Evolutionary conservation across 64 coral and sea anemone genomes (phyloP).

Genomic region (Cladopsammia gracilis): DNA sequence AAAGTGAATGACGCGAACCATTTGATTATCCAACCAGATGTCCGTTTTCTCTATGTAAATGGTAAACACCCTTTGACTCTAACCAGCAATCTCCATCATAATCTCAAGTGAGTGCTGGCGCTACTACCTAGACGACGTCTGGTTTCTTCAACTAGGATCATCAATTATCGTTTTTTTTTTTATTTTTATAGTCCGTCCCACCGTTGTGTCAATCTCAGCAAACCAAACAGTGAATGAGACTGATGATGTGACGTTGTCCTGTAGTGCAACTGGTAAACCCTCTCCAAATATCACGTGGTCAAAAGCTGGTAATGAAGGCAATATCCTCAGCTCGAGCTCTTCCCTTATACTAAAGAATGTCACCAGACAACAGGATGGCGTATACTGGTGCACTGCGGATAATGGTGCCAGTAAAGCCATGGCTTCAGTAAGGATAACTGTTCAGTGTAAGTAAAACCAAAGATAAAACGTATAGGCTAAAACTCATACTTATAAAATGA

Average conservation of each 20-base stretch:
- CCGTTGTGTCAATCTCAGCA: background rate
- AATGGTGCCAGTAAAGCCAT: background rate
- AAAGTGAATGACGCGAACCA: too few relatives aligned
- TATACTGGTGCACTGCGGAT: constrained; percentile 7
- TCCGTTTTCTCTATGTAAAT: too few relatives aligned
- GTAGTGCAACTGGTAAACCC: background rate
- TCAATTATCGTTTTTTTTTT: too few relatives aligned
- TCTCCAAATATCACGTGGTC: constrained; percentile 7
- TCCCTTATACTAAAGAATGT: background rate
- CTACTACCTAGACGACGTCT: too few relatives aligned
- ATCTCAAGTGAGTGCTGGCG: too few relatives aligned
- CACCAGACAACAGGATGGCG: background rate
- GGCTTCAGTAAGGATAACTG: background rate
- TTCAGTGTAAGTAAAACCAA: constrained; percentile 2
- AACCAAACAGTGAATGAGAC: background rate
- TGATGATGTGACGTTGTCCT: background rate
- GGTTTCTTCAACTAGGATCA: too few relatives aligned
- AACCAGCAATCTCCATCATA: too few relatives aligned
- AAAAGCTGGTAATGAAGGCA: background rate
- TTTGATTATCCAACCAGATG: too few relatives aligned
- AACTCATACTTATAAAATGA: too few relatives aligned
- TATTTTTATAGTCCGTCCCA: background rate
- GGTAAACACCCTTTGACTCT: too few relatives aligned
- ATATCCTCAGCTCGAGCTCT: background rate
- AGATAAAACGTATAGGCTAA: too few relatives aligned